Conservation (phyloP, 37 sponge, comb jelly and placozoan genomes). For the Lycopodina hypogea region DNA sequence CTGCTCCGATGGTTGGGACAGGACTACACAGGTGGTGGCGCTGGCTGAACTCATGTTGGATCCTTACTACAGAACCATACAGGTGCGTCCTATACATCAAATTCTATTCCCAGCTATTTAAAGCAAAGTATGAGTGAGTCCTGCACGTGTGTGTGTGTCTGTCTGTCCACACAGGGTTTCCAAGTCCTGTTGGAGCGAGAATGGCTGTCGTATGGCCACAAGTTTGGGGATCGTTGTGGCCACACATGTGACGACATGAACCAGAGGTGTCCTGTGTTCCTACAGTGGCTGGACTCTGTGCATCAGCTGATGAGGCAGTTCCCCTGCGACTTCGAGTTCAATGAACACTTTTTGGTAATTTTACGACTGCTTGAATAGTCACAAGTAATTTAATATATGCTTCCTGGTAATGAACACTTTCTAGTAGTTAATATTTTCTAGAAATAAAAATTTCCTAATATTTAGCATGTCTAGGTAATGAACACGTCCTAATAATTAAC, state of each 20-base stretch:
- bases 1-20: constrained; percentile 97
- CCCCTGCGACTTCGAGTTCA: constrained; percentile 88
- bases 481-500: no score
- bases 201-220: constrained; percentile 91
- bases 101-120: background rate
- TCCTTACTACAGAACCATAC: constrained; percentile 86
- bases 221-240: constrained; percentile 83
- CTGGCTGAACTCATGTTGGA: constrained; percentile 86
- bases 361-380: no score
- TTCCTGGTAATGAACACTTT: background rate
- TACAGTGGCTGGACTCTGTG: constrained; percentile 92
- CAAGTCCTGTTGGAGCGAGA: constrained; percentile 78
- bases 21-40: constrained; percentile 83
- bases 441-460: background rate
- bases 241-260: constrained; percentile 27
- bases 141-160: background rate
- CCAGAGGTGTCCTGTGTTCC: constrained; percentile 78
- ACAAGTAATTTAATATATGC: no score
- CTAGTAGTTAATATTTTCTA: background rate
- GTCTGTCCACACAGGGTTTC: constrained; percentile 59
- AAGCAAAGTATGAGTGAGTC: no score
- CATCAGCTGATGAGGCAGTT: constrained; percentile 87
- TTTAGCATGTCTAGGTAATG: no score
- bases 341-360: constrained; percentile 67
- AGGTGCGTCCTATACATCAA: constrained; percentile 27